Conservation (phyloP, 2,113 vertebrate species). For the Dinomys branickii region DNA sequence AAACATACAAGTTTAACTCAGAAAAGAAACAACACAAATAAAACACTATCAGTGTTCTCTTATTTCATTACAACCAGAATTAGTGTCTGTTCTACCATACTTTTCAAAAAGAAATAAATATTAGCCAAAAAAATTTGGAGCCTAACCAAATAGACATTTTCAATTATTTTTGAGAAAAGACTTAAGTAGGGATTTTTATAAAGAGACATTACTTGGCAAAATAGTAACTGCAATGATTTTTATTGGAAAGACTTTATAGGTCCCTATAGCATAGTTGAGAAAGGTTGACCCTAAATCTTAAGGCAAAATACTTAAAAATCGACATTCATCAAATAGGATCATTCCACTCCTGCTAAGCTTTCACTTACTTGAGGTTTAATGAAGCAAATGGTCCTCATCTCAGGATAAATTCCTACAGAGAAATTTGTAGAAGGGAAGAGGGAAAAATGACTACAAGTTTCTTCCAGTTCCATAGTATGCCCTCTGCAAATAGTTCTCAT, state of each 20-base stretch:
- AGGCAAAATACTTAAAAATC: conserved; percentile 58
- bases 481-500: neutral
- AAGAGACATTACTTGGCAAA: conserved; percentile 32
- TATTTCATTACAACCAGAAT: conserved; percentile 48
- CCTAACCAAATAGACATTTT: conserved; percentile 30
- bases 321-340: conserved; percentile 55
- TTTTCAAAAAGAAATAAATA: conserved; percentile 44
- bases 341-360: conserved; percentile 2
- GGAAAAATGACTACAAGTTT: neutral
- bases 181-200: conserved; percentile 11
- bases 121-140: neutral
- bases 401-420: neutral
- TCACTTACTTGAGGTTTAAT: conserved; percentile 24
- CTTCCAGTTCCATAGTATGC: neutral
- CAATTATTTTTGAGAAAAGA: conserved; percentile 56
- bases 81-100: conserved; percentile 45
- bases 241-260: conserved; percentile 66
- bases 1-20: conserved; percentile 49
- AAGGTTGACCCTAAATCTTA: conserved; percentile 38
- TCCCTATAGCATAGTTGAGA: conserved; percentile 53
- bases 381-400: conserved; percentile 15
- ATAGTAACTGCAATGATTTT: conserved; percentile 54
- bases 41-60: conserved; percentile 54
- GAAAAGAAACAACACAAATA: neutral
- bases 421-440: neutral